Conservation (phyloP, 2,113 vertebrate species). For the Columba janthina region DNA sequence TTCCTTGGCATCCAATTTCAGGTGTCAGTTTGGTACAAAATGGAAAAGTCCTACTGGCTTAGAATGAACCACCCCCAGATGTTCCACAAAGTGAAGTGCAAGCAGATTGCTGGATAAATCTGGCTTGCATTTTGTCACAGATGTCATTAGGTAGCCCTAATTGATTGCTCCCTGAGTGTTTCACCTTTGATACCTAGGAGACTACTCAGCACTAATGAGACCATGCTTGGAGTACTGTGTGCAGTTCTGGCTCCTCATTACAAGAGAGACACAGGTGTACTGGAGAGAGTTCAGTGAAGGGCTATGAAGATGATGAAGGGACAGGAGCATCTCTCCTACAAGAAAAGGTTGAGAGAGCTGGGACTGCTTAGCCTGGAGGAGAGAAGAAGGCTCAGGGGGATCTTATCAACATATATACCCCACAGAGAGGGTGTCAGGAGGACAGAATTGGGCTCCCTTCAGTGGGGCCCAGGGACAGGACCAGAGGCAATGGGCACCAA, state of each 20-base stretch:
- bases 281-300: too few relatives aligned
- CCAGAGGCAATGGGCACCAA: neutral
- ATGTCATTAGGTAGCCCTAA: accelerated
- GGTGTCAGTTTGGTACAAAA: neutral
- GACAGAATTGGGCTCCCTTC: neutral
- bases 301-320: too few relatives aligned
- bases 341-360: too few relatives aligned
- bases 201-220: neutral
- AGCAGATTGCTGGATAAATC: neutral
- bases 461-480: neutral
- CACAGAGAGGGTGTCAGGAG: neutral
- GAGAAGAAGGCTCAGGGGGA: neutral
- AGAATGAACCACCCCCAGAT: neutral
- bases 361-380: too few relatives aligned
- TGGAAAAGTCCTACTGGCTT: neutral
- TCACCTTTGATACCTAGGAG: neutral
- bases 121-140: neutral
- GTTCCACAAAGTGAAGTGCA: neutral
- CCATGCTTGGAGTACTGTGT: too few relatives aligned
- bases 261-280: too few relatives aligned
- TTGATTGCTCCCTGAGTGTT: neutral
- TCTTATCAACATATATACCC: neutral
- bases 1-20: neutral
- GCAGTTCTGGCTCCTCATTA: too few relatives aligned
- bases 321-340: too few relatives aligned